Percentiles rank a stretch among this genome's conserved stretches.
Evolutionary conservation across 2,797 vertebrate species (phyloP).

Genomic region (Enteromius trimaculatus): DNA sequence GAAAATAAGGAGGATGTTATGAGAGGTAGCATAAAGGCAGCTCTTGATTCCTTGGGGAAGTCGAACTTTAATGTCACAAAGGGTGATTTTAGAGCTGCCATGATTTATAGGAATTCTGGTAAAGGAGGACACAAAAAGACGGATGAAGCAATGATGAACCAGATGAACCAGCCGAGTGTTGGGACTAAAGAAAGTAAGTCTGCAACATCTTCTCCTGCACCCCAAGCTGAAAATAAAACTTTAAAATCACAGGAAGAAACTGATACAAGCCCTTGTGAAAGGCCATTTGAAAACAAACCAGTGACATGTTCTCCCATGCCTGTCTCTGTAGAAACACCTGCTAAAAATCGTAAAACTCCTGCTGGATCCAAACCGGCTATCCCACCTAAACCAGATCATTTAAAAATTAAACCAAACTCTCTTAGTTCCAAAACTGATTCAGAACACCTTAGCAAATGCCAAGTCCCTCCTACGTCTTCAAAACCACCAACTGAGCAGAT

Average conservation of each 20-base stretch:
- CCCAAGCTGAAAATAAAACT: conserved; percentile 65
- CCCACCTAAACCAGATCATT: conserved; percentile 78
- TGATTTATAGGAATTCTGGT: conserved; percentile 85
- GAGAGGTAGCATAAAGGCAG: conserved; percentile 79
- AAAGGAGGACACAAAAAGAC: conserved; percentile 73
- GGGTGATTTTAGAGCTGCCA: conserved; percentile 87
- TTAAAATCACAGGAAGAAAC: conserved; percentile 48
- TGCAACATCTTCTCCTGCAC: conserved; percentile 77
- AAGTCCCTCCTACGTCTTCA: conserved; percentile 45
- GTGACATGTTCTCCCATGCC: conserved; percentile 31
- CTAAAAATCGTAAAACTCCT: conserved; percentile 67
- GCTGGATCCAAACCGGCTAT: conserved; percentile 74
- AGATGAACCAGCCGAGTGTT: conserved; percentile 47
- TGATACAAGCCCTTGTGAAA: conserved; percentile 45
- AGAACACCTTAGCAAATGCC: conserved; percentile 59
- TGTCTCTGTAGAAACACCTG: conserved; percentile 59
- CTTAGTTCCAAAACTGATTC: conserved; percentile 72
- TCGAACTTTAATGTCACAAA: conserved; percentile 83
- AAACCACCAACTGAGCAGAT: conserved; percentile 48
- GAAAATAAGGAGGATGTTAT: conserved; percentile 80
- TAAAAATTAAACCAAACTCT: conserved; percentile 58
- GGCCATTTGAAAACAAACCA: conserved; percentile 51
- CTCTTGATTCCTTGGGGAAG: conserved; percentile 82
- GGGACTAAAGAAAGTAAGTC: conserved; percentile 71
- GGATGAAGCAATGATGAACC: conserved; percentile 44